phyloP scores from a whole-genome alignment of 2,797 vertebrate species.

The Euphonia xanthogaster region DNA sequence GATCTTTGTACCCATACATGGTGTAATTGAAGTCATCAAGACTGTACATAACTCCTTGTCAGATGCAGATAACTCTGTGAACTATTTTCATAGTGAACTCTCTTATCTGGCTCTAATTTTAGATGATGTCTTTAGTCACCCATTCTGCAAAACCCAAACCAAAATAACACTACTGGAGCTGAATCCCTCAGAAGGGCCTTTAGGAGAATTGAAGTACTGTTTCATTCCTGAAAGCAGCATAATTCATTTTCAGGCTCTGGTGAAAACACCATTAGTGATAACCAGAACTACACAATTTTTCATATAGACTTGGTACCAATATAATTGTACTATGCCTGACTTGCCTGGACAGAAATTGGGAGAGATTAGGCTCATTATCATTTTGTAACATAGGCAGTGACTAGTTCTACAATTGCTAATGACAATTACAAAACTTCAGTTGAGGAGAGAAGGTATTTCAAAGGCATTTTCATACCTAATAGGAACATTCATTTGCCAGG shows the following conservation, averaged over 20 bases:
- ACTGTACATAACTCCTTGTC: background rate
- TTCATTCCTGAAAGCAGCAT: slow-evolving; percentile 13
- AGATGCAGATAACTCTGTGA: background rate
- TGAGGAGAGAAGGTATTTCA: background rate
- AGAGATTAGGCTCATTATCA: background rate
- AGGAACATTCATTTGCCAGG: background rate
- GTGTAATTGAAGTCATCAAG: slow-evolving; percentile 14
- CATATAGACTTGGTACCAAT: background rate
- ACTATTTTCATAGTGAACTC: background rate
- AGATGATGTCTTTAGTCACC: background rate
- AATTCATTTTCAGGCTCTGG: background rate
- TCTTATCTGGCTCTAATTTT: background rate
- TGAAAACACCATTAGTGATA: slow-evolving; percentile 9
- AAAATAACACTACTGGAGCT: background rate
- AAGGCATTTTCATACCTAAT: background rate
- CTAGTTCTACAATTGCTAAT: background rate
- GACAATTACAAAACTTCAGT: background rate
- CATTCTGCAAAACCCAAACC: background rate
- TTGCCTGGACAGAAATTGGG: background rate
- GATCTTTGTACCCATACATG: background rate
- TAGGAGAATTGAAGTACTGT: background rate
- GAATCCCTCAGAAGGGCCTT: background rate
- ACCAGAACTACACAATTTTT: background rate
- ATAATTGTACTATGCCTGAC: background rate
- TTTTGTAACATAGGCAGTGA: background rate